phyloP scores from a whole-genome alignment of 2,113 vertebrate species.

The Carlito syrichta region DNA sequence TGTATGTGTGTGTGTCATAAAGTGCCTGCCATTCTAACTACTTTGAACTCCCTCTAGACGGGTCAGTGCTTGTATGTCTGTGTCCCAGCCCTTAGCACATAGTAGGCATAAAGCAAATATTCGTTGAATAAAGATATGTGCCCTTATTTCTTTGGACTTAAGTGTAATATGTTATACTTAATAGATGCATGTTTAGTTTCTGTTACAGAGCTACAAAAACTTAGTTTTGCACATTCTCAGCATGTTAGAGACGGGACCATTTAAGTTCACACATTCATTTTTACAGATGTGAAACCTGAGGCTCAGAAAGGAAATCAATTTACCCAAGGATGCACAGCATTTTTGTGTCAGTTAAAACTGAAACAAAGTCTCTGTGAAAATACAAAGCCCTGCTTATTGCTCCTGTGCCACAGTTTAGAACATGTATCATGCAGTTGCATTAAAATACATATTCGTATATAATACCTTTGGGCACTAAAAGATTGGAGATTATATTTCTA shows the following conservation, averaged over 20 bases:
- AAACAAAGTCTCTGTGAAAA: not conserved
- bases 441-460: conserved; percentile 37
- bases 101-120: not conserved
- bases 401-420: not conserved
- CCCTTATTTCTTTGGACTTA: not conserved
- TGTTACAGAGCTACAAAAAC: not conserved
- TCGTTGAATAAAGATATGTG: not conserved
- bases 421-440: conserved; percentile 34
- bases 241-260: not conserved
- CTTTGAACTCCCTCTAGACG: not conserved
- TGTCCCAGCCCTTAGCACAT: not conserved
- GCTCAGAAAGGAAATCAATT: not conserved
- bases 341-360: not conserved
- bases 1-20: not conserved
- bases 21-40: not conserved
- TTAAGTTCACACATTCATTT: not conserved
- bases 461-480: conserved; percentile 16
- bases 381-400: not conserved
- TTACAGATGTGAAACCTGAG: not conserved
- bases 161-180: not conserved
- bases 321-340: not conserved
- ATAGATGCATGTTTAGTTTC: not conserved
- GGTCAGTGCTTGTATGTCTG: not conserved
- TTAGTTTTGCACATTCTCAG: not conserved
- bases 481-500: conserved; percentile 15